Percentiles rank a stretch among this genome's conserved stretches.
phyloP scores from a whole-genome alignment of 2,797 vertebrate genomes.

The Danio choprae region DNA sequence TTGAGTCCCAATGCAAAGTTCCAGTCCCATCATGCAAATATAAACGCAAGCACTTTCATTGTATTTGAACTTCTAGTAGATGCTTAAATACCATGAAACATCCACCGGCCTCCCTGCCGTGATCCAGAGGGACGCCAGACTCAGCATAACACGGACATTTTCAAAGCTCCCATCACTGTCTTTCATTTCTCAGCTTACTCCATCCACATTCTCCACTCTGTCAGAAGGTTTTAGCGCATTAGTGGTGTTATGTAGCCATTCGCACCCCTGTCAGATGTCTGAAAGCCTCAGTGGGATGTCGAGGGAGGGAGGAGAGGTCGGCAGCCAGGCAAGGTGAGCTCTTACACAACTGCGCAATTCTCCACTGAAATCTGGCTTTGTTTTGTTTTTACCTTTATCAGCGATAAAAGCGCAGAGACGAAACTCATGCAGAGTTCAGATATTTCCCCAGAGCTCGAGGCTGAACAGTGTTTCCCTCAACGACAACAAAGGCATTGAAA shows the following conservation, averaged over 20 bases:
- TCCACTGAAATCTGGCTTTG: constrained; percentile 14
- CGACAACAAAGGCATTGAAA: constrained; percentile 9
- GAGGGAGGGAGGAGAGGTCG: background rate
- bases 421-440: constrained; percentile 28
- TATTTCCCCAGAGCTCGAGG: constrained; percentile 16
- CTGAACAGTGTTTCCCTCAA: constrained; percentile 3
- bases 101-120: constrained; percentile 1
- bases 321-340: constrained; percentile 3
- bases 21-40: constrained; percentile 12
- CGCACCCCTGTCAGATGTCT: constrained; percentile 11
- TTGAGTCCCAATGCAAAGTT: background rate
- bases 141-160: background rate
- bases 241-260: constrained; percentile 10
- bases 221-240: constrained; percentile 21
- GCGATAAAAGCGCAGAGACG: constrained; percentile 7
- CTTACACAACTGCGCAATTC: background rate
- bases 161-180: constrained; percentile 12
- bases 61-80: background rate
- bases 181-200: constrained; percentile 4
- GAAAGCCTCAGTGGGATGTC: constrained; percentile 15
- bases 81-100: constrained; percentile 17
- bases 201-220: background rate
- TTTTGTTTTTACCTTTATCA: constrained; percentile 9
- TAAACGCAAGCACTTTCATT: background rate
- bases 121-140: constrained; percentile 5